phyloP scores from a whole-genome alignment of 2,113 vertebrate species.

The Cryptotis parvus region DNA sequence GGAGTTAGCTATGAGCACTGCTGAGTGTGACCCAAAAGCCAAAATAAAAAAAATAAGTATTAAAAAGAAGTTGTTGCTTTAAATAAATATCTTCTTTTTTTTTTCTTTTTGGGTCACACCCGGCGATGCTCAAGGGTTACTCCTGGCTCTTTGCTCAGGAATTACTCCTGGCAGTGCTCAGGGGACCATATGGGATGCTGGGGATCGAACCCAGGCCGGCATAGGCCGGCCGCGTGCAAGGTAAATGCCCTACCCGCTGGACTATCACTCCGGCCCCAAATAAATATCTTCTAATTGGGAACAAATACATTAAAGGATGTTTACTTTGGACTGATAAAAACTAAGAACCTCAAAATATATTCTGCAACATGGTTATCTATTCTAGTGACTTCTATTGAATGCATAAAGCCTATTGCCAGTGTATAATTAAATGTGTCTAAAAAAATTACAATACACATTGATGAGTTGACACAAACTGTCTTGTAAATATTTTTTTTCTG shows the following conservation, averaged over 20 bases:
- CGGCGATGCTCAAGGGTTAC: no score
- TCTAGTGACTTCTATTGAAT: constrained; percentile 25
- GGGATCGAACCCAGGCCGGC: no score
- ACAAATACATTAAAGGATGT: constrained; percentile 57
- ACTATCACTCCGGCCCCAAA: no score
- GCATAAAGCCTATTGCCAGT: not conserved
- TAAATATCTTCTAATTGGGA: constrained; percentile 53
- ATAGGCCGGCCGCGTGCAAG: no score
- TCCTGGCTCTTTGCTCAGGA: no score
- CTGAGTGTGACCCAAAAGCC: no score
- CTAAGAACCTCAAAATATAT: constrained; percentile 60
- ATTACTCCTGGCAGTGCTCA: no score
- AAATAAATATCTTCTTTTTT: constrained; percentile 61
- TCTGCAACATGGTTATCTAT: constrained; percentile 58
- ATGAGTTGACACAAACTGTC: constrained; percentile 12
- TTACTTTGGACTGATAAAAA: constrained; percentile 62
- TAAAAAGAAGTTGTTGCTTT: constrained; percentile 19
- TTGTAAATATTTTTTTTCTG: constrained; percentile 44
- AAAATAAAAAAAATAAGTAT: no score
- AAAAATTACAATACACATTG: constrained; percentile 49
- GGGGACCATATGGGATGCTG: no score
- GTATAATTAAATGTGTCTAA: constrained; percentile 35
- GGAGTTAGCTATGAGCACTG: no score
- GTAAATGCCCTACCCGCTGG: no score
- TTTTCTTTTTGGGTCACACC: no score